phyloP scores from a whole-genome alignment of 2,113 vertebrate species.

The Mormyrus iriodes region DNA sequence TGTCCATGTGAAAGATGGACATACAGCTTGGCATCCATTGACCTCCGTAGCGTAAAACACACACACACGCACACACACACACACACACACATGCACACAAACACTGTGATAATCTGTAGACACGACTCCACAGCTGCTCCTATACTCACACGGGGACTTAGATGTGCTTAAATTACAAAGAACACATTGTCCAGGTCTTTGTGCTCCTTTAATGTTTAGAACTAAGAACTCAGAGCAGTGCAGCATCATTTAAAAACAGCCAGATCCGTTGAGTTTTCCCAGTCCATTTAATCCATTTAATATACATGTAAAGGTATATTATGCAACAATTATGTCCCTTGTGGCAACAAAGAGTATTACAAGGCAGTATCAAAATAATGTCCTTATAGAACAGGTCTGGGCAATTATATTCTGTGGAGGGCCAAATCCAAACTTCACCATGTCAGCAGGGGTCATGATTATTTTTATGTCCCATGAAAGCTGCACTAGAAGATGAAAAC shows the following conservation, averaged over 20 bases:
- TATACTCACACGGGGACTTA: neutral
- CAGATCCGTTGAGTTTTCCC: neutral
- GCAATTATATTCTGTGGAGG: neutral
- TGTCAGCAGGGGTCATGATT: neutral
- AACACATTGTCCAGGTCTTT: neutral
- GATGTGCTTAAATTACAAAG: neutral
- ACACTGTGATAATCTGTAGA: neutral
- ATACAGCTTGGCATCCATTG: neutral
- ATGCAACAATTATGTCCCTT: neutral
- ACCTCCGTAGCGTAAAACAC: neutral
- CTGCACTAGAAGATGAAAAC: neutral
- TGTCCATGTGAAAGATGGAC: neutral
- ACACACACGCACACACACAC: constrained; percentile 18
- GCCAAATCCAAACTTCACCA: neutral
- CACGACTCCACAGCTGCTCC: neutral
- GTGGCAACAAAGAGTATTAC: neutral
- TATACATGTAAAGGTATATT: neutral
- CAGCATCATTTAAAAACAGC: neutral
- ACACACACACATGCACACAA: neutral
- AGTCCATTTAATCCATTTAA: neutral
- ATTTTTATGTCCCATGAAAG: neutral
- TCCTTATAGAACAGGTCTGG: neutral
- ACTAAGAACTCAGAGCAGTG: neutral
- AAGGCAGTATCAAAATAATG: neutral
- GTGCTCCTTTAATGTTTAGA: neutral